These are phyloP conservation scores for Riptortus pedestris DNA, from an alignment of 1,140 invertebrate species.

Conservation along the genomic window DNA sequence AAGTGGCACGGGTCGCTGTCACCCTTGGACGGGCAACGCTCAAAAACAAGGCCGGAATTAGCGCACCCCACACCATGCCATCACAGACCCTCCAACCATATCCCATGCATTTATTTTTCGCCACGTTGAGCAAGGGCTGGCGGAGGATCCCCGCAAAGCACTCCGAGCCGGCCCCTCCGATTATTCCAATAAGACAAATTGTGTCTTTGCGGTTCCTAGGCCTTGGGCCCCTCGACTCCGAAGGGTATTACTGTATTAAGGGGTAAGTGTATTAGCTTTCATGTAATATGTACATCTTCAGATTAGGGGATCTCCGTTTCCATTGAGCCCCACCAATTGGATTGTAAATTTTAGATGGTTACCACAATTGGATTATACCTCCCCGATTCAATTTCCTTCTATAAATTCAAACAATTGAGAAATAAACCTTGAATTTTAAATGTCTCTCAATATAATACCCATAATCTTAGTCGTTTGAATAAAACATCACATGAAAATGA, in stretches of 20 bases:
- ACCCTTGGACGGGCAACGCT: neutral
- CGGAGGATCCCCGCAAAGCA: neutral
- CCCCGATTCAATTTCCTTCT: neutral
- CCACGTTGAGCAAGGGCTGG: neutral
- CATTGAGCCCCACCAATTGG: neutral
- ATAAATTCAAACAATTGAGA: no score
- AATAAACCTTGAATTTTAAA: no score
- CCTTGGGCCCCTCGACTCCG: neutral
- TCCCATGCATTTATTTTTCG: constrained; percentile 15
- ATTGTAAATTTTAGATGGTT: constrained; percentile 8
- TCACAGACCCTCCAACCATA: neutral
- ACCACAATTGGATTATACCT: neutral
- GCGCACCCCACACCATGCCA: neutral
- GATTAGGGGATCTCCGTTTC: neutral
- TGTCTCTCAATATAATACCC: no score
- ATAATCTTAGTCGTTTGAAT: no score
- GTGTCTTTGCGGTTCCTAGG: neutral
- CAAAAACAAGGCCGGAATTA: constrained; percentile 9
- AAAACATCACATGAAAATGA: no score
- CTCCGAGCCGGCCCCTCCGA: neutral
- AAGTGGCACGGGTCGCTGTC: neutral
- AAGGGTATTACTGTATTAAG: neutral
- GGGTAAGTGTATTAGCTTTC: constrained; percentile 15
- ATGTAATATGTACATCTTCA: constrained; percentile 4
- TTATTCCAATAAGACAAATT: constrained; percentile 16